Base-by-base conservation (phyloP, 2,113 vertebrate genomes). In the Ctenomys sociabilis region DNA sequence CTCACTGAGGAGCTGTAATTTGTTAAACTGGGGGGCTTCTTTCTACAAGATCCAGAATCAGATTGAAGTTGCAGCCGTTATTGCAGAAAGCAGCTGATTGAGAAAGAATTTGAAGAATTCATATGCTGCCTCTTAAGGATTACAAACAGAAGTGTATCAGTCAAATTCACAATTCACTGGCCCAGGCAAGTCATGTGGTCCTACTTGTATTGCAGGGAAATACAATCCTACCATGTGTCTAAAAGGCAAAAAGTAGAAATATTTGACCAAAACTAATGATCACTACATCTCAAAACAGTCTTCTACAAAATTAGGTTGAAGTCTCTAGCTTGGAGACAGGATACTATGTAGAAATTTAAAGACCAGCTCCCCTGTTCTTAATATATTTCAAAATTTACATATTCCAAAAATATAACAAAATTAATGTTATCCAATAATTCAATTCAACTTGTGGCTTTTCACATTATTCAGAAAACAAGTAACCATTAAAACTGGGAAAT, bases 401-500 rank as follows among this genome's bases (percentile, higher is more conserved):
- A 45, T 85, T 37, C 93, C 37, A 88, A 73, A 40, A 90, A 70
- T 90, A n/a, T n/a, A n/a, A n/a, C n/a, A n/a, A n/a, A n/a, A n/a
- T n/a, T 87, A 37, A 5, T 68, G 37, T 72, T 77, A 49, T 19
- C 2, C 1, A 82, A 35, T 32, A 90, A 85, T 30, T 81, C 16
- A 52, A 28, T 4, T 66, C 68, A 87, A 61, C 4, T 61, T 81
- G 61, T 54, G 4, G 13, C 66, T 77, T 2, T 90, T 84, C 78
- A 77, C 85, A 83, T 12, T n/a, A 0, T 37, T 81, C 37, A 72
- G 21, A 89, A 13, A 43, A n/a, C 3, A 4, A 77, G 6, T 28
- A 21, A 7, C 6, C 1, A 35, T 26, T 84, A 52, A 81, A 7
- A 10, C 0, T n/a, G 43, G 7, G 3, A 35, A 89, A 86, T 37